These are phyloP conservation scores for Cantharis nigra DNA, from an alignment of 2,888 invertebrate genomes.

Conservation along the genomic window DNA sequence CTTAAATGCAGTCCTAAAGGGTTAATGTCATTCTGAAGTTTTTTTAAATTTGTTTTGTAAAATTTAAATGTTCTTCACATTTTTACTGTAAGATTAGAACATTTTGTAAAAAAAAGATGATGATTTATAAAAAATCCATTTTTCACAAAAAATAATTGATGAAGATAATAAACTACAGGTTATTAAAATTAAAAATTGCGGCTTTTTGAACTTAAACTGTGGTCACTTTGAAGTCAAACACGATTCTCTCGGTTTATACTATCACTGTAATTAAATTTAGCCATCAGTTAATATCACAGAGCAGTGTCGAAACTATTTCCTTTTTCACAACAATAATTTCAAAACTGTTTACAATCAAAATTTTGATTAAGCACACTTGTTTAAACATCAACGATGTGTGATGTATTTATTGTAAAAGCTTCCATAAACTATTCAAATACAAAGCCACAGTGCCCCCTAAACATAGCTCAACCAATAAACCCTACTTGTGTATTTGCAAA, in stretches of 20 bases:
- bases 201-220: not conserved
- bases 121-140: too few relatives aligned
- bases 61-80: too few relatives aligned
- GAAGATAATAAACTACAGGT: not conserved
- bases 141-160: too few relatives aligned
- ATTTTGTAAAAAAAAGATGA: too few relatives aligned
- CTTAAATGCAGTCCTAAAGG: too few relatives aligned
- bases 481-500: conserved; percentile 11
- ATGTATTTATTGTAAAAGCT: conserved; percentile 11
- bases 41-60: too few relatives aligned
- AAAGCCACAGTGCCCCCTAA: conserved; percentile 16
- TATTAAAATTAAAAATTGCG: not conserved
- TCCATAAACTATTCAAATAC: conserved; percentile 27
- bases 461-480: conserved; percentile 24
- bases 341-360: not conserved
- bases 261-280: not conserved
- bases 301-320: not conserved
- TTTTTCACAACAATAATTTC: not conserved
- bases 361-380: not conserved
- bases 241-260: not conserved
- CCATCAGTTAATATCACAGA: not conserved
- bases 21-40: too few relatives aligned
- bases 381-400: conserved; percentile 10
- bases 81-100: too few relatives aligned
- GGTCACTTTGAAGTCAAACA: not conserved